Base-by-base conservation (phyloP, 2,797 vertebrate species). In the Protosalanx chinensis region DNA sequence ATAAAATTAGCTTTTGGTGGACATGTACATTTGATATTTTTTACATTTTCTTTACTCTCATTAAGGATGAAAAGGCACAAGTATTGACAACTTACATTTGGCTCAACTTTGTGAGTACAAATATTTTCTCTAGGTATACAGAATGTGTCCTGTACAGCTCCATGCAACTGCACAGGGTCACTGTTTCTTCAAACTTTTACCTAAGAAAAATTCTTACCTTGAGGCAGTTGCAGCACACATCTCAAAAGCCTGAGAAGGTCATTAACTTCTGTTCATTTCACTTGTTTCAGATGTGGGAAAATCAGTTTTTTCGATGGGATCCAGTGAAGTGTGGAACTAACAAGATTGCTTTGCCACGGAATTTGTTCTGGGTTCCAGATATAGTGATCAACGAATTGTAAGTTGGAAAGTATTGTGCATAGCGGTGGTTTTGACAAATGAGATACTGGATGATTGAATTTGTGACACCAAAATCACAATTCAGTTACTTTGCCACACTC, bases 371-470 rank as follows among this genome's bases (percentile, higher is more conserved):
- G 90, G 53, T 76, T 62, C 88, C 90, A 37, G 90, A 91, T 80
- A 81, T 90, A 64, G 86, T 91, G 1, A 91, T 75, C 57, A 80
- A 90, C 72, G 91, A 94, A 79, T 92, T 93, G 92, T 94, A 75
- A 89, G 93, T 56, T 16, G 6, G n/a, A n/a, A n/a, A n/a, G 51
- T n/a, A 18, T n/a, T 53, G 51, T 53, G 15, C 13, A 1, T 16
- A 16, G 51, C 51, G 13, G 18, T 16, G 51, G 51, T n/a, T 56
- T 5, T 16, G 16, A 56, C 51, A 4, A n/a, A 16, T 16, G 5
- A 56, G 18, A 16, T 56, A n/a, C 51, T 56, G 51, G 51, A 56
- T 18, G 1, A 1, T 18, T 56, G 18, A 56, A 56, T n/a, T 16
- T 56, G 51, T 56, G 41, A 56, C 16, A 53, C 1, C 16, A n/a